phyloP scores from a whole-genome alignment of 2,888 invertebrate species.

The Kryphioiulus occultus region DNA sequence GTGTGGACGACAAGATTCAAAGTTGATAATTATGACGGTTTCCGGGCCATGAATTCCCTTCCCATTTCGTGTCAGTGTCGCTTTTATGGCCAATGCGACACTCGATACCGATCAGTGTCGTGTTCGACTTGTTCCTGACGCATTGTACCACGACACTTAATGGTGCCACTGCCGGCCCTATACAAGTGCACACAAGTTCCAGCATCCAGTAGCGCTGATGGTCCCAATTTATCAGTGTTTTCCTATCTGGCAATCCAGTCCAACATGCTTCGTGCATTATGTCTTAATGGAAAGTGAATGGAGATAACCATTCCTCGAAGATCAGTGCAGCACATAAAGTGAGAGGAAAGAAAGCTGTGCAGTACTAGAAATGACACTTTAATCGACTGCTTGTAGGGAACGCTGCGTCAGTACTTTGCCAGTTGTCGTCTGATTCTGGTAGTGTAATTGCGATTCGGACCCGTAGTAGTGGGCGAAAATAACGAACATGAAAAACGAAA shows the following conservation, averaged over 20 bases:
- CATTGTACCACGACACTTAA: not conserved
- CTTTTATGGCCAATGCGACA: not conserved
- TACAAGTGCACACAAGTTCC: not conserved
- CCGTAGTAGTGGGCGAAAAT: too few relatives aligned
- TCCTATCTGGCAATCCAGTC: not conserved
- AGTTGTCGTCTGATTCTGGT: too few relatives aligned
- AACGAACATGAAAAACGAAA: too few relatives aligned
- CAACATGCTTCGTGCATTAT: not conserved
- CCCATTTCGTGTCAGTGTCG: not conserved
- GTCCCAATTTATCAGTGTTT: not conserved
- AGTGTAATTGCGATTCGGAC: too few relatives aligned
- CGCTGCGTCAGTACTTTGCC: not conserved
- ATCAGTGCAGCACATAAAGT: not conserved
- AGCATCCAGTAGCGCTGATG: not conserved
- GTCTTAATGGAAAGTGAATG: not conserved
- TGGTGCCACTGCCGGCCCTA: not conserved
- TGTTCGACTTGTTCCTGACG: not conserved
- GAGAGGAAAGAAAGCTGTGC: not conserved
- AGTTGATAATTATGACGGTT: conserved; percentile 20
- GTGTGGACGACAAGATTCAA: not conserved
- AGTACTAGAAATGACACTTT: not conserved
- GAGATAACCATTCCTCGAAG: not conserved
- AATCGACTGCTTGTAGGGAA: not conserved
- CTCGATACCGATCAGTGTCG: not conserved
- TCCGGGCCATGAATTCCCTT: not conserved